phyloP scores from a whole-genome alignment of 2,113 vertebrate genomes.

The Pseudopipra pipra region DNA sequence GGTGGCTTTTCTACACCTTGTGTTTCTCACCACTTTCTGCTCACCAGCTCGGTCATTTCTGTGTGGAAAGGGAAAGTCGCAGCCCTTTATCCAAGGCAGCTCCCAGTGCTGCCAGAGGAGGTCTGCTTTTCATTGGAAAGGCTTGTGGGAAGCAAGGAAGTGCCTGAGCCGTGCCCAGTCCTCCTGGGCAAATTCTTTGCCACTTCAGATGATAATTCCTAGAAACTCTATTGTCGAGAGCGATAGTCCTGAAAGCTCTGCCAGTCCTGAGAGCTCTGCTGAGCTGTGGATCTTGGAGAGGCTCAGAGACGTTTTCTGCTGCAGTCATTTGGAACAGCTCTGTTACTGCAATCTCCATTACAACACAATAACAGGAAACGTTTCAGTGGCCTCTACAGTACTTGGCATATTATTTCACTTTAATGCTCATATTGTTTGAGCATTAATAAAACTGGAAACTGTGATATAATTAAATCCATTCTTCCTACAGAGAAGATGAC shows the following conservation, averaged over 20 bases:
- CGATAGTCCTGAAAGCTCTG: not conserved
- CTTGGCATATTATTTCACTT: constrained; percentile 56
- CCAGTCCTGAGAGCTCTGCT: not conserved
- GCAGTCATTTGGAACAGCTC: constrained; percentile 18
- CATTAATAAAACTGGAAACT: constrained; percentile 63
- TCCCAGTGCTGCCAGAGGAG: not conserved
- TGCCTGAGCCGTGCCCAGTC: not conserved
- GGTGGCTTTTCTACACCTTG: not conserved
- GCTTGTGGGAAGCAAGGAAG: not conserved
- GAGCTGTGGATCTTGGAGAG: constrained; percentile 3
- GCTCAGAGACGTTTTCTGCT: constrained; percentile 22
- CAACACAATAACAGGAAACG: constrained; percentile 73
- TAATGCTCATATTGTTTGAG: constrained; percentile 57
- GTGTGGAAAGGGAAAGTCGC: not conserved
- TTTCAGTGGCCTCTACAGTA: constrained; percentile 56
- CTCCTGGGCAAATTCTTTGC: not conserved
- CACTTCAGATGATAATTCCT: constrained; percentile 14
- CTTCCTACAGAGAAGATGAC: constrained; percentile 66
- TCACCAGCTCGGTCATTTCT: not conserved
- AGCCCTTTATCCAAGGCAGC: not conserved
- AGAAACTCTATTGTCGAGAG: not conserved
- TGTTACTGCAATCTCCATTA: constrained; percentile 46
- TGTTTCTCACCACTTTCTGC: not conserved
- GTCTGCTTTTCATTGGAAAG: not conserved
- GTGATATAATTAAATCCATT: constrained; percentile 68